Conservation (phyloP, 2,113 vertebrate genomes). For the Rutilus rutilus region DNA sequence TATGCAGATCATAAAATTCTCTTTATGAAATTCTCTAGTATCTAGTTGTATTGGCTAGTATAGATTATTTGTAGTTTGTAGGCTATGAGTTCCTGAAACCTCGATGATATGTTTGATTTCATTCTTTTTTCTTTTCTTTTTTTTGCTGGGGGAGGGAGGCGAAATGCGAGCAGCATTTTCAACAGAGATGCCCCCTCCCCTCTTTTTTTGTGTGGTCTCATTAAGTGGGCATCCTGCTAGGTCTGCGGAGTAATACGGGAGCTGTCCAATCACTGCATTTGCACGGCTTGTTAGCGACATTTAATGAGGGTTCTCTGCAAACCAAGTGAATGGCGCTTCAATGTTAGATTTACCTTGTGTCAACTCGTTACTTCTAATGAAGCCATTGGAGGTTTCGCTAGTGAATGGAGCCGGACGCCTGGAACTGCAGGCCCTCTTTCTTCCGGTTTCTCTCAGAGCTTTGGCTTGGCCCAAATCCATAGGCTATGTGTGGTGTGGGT, state of each 20-base stretch:
- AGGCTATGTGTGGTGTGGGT: slow-evolving; percentile 31
- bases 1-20: neutral
- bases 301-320: slow-evolving; percentile 96
- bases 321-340: slow-evolving; percentile 90
- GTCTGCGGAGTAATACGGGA: slow-evolving; percentile 88
- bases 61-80: neutral
- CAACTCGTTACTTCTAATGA: slow-evolving; percentile 99
- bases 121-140: neutral
- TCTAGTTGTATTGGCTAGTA: neutral
- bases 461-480: slow-evolving; percentile 62
- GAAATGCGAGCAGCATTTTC: slow-evolving; percentile 41
- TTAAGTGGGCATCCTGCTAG: slow-evolving; percentile 98
- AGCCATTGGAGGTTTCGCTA: slow-evolving; percentile 75
- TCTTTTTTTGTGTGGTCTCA: slow-evolving; percentile 91
- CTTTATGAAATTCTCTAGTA: neutral
- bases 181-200: slow-evolving; percentile 60
- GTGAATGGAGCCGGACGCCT: slow-evolving; percentile 83
- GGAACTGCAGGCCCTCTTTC: slow-evolving; percentile 71
- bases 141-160: slow-evolving; percentile 4
- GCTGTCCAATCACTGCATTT: slow-evolving; percentile 96
- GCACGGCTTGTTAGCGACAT: slow-evolving; percentile 99
- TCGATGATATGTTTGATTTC: neutral
- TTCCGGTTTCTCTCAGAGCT: slow-evolving; percentile 68
- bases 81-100: neutral
- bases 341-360: slow-evolving; percentile 95